phyloP scores from a whole-genome alignment of 2,888 invertebrate species.

The Drosophila mercatorum region DNA sequence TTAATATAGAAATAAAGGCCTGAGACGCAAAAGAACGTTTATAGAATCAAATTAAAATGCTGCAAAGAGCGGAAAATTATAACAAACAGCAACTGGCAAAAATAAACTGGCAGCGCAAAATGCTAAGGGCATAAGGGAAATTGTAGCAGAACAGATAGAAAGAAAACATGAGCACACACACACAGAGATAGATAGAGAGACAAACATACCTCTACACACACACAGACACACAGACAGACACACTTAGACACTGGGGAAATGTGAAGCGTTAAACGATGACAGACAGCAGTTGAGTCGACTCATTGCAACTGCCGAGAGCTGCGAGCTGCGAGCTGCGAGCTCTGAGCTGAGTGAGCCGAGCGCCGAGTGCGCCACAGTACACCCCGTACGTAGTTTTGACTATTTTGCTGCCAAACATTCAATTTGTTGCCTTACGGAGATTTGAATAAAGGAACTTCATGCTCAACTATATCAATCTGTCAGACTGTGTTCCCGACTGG shows the following conservation, averaged over 20 bases:
- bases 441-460: slow-evolving; percentile 1
- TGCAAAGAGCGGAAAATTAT: slow-evolving; percentile 82
- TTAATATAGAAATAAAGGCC: slow-evolving; percentile 31
- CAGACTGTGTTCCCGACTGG: no score
- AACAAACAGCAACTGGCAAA: slow-evolving; percentile 61
- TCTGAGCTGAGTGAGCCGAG: neutral
- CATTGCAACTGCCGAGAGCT: slow-evolving; percentile 29
- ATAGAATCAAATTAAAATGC: slow-evolving; percentile 81
- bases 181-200: slow-evolving; percentile 2
- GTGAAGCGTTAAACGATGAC: slow-evolving; percentile 50
- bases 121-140: slow-evolving; percentile 73
- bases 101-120: slow-evolving; percentile 47
- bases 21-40: slow-evolving; percentile 48
- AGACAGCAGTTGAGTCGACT: slow-evolving; percentile 41
- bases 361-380: slow-evolving; percentile 26
- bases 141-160: slow-evolving; percentile 69
- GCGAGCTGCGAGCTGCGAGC: neutral
- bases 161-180: slow-evolving; percentile 52
- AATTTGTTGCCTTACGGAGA: neutral
- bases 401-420: slow-evolving; percentile 10
- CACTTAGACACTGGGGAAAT: slow-evolving; percentile 32
- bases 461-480: neutral
- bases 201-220: slow-evolving; percentile 23
- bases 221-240: slow-evolving; percentile 8
- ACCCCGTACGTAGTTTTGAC: slow-evolving; percentile 1